Evolutionary conservation across 35 echinoderm and acorn worm genomes (phyloP).

Genomic region (Strongylocentrotus purpuratus): DNA sequence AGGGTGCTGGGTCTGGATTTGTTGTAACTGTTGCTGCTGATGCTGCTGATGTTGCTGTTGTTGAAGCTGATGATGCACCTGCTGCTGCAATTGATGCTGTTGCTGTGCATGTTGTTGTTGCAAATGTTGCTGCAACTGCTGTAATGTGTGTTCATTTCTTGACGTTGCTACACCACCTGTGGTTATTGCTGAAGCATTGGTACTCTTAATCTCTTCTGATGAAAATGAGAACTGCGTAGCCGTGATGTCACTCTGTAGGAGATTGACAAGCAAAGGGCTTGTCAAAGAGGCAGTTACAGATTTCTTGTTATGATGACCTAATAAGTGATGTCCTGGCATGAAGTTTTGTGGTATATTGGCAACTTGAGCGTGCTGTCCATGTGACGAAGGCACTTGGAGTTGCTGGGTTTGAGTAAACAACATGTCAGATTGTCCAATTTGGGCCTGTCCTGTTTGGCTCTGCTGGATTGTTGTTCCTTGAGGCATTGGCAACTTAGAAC

Average conservation of each 20-base stretch:
- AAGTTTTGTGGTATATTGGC: constrained; percentile 7
- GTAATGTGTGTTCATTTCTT: neutral
- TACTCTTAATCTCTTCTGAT: constrained; percentile 41
- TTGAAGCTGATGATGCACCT: constrained; percentile 49
- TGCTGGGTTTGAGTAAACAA: constrained; percentile 6
- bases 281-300: constrained; percentile 83
- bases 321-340: neutral
- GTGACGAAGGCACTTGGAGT: constrained; percentile 14
- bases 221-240: constrained; percentile 88
- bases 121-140: constrained; percentile 41
- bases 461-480: constrained; percentile 1
- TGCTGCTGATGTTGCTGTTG: constrained; percentile 53
- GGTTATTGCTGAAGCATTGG: neutral
- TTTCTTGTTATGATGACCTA: constrained; percentile 26
- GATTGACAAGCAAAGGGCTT: constrained; percentile 91
- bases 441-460: neutral
- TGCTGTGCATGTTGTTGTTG: neutral
- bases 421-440: constrained; percentile 20
- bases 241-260: constrained; percentile 90
- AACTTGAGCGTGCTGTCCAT: neutral
- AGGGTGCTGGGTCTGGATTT: constrained; percentile 36
- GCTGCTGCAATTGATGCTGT: constrained; percentile 50
- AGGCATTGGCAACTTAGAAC: neutral
- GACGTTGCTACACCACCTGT: constrained; percentile 24
- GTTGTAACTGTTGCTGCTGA: constrained; percentile 19